Evolutionary conservation across 2,113 vertebrate species (phyloP).

Genomic region (Willisornis vidua): DNA sequence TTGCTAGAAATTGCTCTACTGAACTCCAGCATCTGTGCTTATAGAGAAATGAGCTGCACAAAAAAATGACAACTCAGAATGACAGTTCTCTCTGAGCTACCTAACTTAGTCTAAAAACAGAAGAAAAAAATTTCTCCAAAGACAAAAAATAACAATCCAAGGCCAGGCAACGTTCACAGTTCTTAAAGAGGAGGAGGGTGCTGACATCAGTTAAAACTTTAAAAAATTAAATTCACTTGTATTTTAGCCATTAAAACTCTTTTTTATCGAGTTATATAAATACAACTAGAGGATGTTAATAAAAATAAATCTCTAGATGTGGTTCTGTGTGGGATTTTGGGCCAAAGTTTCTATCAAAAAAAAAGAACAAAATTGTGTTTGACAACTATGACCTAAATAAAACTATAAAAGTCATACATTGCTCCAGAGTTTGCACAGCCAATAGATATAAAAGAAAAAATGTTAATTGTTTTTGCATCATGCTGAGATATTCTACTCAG

Average conservation of each 20-base stretch:
- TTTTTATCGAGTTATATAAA: neutral
- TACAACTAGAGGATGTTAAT: neutral
- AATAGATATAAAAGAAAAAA: neutral
- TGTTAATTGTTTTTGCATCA: neutral
- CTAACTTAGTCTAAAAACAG: neutral
- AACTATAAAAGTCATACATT: neutral
- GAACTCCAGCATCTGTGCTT: neutral
- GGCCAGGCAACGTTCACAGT: neutral
- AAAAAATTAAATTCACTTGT: neutral
- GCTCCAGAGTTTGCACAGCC: neutral
- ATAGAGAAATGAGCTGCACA: neutral
- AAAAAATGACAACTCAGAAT: neutral
- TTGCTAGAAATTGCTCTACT: neutral
- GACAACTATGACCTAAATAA: neutral
- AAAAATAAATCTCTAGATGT: neutral
- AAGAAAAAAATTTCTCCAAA: neutral
- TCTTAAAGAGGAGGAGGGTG: neutral
- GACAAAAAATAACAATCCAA: neutral
- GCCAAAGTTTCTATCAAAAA: neutral
- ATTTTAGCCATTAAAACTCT: neutral
- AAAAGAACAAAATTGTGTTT: neutral
- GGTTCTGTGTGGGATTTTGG: neutral
- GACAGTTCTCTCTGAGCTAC: neutral
- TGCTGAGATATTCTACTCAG: neutral
- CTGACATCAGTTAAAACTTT: neutral